Percentiles rank a stretch among this genome's conserved stretches.
Evolutionary conservation across 1,140 invertebrate species (phyloP).

Genomic region (Arion vulgaris): DNA sequence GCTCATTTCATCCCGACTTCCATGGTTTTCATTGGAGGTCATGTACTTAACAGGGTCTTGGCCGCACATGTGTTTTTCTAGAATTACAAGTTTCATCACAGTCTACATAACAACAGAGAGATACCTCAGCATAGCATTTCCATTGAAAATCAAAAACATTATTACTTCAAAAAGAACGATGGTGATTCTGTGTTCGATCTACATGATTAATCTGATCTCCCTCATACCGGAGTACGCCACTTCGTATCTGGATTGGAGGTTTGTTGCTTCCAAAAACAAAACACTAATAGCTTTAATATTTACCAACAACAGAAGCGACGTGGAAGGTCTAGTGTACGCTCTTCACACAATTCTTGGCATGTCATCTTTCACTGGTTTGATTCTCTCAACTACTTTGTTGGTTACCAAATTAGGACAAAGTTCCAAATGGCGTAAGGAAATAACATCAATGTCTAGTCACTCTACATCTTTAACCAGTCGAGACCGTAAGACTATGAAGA

Average conservation of each 20-base stretch:
- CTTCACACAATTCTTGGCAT: background rate
- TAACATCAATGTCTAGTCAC: background rate
- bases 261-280: background rate
- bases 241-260: background rate
- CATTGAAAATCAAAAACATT: background rate
- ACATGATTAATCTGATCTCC: background rate
- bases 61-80: background rate
- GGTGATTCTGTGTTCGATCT: background rate
- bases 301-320: background rate
- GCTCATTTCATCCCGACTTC: background rate
- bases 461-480: background rate
- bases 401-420: background rate
- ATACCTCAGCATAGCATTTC: background rate
- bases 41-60: background rate
- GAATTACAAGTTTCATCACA: background rate
- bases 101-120: background rate
- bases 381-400: background rate
- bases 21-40: background rate
- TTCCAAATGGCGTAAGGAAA: background rate
- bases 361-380: background rate
- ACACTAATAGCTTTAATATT: background rate
- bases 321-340: background rate
- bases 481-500: background rate
- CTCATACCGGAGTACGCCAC: background rate
- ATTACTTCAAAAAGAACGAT: background rate